A percentile compares a stretch with the other conserved stretches of the same genome.
These are phyloP conservation scores for Clitarchus hookeri DNA, from an alignment of 2,888 invertebrate genomes.

Conservation along the genomic window DNA sequence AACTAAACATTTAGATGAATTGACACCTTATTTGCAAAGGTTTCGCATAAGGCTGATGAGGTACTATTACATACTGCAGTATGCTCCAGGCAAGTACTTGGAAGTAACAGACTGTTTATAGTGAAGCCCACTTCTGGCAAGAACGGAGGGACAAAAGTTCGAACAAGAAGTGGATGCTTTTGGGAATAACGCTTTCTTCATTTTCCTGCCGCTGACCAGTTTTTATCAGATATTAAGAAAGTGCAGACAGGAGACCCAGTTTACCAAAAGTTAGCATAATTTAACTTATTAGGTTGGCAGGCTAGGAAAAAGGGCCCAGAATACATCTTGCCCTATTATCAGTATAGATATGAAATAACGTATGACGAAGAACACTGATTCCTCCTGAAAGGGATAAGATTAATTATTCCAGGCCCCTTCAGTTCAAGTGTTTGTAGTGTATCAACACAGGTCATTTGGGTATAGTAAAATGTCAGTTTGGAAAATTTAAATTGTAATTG, in stretches of 20 bases:
- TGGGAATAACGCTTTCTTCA: not conserved
- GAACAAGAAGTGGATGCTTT: not conserved
- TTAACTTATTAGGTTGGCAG: constrained; percentile 38
- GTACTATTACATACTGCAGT: constrained; percentile 39
- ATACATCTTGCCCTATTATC: not conserved
- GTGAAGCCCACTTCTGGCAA: not conserved
- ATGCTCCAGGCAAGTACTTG: constrained; percentile 44
- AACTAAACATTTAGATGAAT: constrained; percentile 32
- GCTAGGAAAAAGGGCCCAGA: constrained; percentile 20
- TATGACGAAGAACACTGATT: not conserved
- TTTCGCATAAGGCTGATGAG: constrained; percentile 43
- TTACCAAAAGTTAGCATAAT: constrained; percentile 28
- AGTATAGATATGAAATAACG: constrained; percentile 26
- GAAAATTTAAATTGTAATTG: constrained; percentile 39
- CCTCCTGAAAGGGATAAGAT: constrained; percentile 28
- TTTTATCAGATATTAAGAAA: constrained; percentile 19
- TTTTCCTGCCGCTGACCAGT: not conserved
- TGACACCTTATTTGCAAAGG: constrained; percentile 36
- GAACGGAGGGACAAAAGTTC: not conserved
- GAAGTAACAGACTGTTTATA: not conserved
- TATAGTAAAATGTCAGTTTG: constrained; percentile 43
- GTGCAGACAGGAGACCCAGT: constrained; percentile 26
- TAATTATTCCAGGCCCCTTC: constrained; percentile 40
- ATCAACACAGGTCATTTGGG: no score
- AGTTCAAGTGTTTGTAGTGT: constrained; percentile 22